Evolutionary conservation across 2,113 vertebrate species (phyloP), one percentile per base, ranked within the genome.

Genomic region (Hyla sarda): DNA sequence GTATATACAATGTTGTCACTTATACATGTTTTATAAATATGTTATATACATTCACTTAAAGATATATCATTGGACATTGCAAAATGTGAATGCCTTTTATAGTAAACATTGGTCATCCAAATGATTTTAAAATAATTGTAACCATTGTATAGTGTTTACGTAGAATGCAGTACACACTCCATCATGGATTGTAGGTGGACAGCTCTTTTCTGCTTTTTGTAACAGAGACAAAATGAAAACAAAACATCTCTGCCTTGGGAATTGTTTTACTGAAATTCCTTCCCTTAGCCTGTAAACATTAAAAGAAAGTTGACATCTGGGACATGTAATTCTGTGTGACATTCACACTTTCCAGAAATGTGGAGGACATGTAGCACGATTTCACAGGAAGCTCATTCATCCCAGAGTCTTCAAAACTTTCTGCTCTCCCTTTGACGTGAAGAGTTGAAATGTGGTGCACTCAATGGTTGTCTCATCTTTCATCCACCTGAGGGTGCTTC

Each of bases 401-500:
- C 48, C 28, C 14, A 12, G 16, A 52, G 16, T 30, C 73, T 37
- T 21, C 30, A 69, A 41, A 41, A 71, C 6, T 11, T 48, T 11
- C 17, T 32, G 47, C 19, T 32, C 74, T 77, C 37, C 16, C 48
- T 47, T 65, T 25, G 12, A 62, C 2, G 2, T 41, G 60, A n/a
- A 65, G 23, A 25, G 41, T 28, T 30, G 28, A 48, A 11, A 28
- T 8, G 67, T 23, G 67, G 2, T 60, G 7, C 17, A 5, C 71
- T 45, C 52, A 73, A 37, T 52, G 30, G 41, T 25, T 73, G 47
- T 60, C 71, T 84, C 54, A 65, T 50, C 54, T 84, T 84, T 84
- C 83, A 76, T 76, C 41, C 58, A 84, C 83, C 83, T 23, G 37
- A 60, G 73, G 56, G 83, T 76, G 41, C 72, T 75, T 75, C n/a